A percentile compares a stretch with the other conserved stretches of the same genome.
These are phyloP conservation scores for Agapornis canus DNA, from an alignment of 2,797 vertebrate species.

Conservation along the genomic window DNA sequence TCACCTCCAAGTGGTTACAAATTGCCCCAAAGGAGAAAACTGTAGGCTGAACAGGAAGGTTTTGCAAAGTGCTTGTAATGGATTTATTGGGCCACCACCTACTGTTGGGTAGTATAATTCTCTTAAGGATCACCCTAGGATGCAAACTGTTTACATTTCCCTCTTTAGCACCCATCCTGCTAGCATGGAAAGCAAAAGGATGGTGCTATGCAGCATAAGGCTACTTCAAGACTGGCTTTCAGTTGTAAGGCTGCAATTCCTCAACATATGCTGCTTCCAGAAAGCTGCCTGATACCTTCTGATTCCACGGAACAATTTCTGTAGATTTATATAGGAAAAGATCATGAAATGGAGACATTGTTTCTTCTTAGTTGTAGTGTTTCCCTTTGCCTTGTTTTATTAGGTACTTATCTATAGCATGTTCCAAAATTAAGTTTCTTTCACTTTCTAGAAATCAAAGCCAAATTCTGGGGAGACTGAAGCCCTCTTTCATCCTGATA, in stretches of 20 bases:
- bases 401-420: background rate
- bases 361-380: background rate
- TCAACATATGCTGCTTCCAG: background rate
- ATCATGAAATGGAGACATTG: background rate
- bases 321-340: background rate
- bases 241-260: background rate
- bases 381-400: background rate
- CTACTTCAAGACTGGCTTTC: background rate
- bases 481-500: background rate
- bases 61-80: background rate
- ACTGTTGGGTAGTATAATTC: background rate
- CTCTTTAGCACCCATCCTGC: background rate
- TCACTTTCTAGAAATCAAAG: background rate
- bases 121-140: background rate
- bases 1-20: background rate
- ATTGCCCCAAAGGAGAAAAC: background rate
- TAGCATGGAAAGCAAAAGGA: background rate
- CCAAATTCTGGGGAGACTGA: background rate
- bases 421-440: background rate
- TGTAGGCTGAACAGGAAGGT: background rate
- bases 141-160: background rate
- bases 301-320: background rate
- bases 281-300: background rate
- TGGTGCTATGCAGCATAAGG: background rate
- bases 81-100: background rate